Percentiles rank a stretch among this genome's conserved stretches.
These are phyloP conservation scores for Gymnarchus niloticus DNA, from an alignment of 2,113 vertebrate species.

Conservation along the genomic window DNA sequence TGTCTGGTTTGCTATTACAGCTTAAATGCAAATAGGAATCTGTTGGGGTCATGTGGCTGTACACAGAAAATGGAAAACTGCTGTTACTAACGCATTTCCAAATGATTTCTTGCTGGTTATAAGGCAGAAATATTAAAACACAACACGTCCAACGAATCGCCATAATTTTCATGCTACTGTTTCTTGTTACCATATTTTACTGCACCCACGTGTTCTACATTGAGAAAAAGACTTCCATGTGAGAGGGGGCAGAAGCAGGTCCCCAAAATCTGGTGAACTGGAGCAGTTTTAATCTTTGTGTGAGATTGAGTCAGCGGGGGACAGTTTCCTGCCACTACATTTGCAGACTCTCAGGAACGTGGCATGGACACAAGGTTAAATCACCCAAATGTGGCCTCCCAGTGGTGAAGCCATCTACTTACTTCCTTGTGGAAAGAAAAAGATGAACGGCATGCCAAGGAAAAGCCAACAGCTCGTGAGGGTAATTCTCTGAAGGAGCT, in stretches of 20 bases:
- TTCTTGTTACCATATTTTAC: background rate
- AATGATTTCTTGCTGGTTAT: background rate
- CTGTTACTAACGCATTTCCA: background rate
- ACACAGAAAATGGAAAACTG: background rate
- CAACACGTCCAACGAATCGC: background rate
- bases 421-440: no score
- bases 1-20: background rate
- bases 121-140: background rate
- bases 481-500: background rate
- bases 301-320: background rate
- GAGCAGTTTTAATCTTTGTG: background rate
- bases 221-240: background rate
- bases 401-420: background rate
- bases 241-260: background rate
- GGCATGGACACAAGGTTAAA: background rate
- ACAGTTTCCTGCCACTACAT: background rate
- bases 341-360: background rate
- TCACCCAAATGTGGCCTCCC: background rate
- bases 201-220: background rate
- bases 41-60: background rate
- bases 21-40: slow-evolving; percentile 10
- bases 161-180: background rate
- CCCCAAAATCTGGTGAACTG: background rate
- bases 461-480: no score
- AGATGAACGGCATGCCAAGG: no score